phyloP scores from a whole-genome alignment of 2,113 vertebrate genomes.

The Hiodon tergisus region DNA sequence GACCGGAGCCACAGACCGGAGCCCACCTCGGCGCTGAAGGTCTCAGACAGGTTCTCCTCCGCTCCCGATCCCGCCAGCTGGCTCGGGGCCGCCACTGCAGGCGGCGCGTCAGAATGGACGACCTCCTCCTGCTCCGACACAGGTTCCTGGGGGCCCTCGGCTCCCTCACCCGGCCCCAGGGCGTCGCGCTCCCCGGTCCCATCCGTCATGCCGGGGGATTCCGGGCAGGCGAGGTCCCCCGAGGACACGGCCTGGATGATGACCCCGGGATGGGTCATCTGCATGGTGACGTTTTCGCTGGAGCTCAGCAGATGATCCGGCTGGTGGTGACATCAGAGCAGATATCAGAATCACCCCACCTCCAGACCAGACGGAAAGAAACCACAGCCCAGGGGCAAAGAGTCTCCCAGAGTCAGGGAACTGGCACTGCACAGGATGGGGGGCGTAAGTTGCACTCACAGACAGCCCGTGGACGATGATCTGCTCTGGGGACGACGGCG shows the following conservation, averaged over 20 bases:
- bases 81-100: slow-evolving; percentile 40
- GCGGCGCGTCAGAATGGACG: slow-evolving; percentile 49
- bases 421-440: too few relatives aligned
- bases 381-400: too few relatives aligned
- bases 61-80: slow-evolving; percentile 41
- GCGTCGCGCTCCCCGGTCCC: slow-evolving; percentile 64
- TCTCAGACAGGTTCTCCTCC: slow-evolving; percentile 53
- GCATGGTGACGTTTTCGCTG: slow-evolving; percentile 77
- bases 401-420: too few relatives aligned
- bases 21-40: slow-evolving; percentile 63
- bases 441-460: slow-evolving; percentile 56
- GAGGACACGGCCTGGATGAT: slow-evolving; percentile 90
- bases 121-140: slow-evolving; percentile 58
- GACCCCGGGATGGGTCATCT: slow-evolving; percentile 80
- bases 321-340: slow-evolving; percentile 44
- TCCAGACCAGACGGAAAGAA: too few relatives aligned
- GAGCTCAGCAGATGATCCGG: slow-evolving; percentile 82
- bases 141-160: slow-evolving; percentile 54
- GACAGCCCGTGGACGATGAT: slow-evolving; percentile 94
- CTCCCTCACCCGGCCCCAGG: slow-evolving; percentile 39
- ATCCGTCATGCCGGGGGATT: slow-evolving; percentile 72
- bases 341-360: too few relatives aligned
- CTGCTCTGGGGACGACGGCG: slow-evolving; percentile 88
- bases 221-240: slow-evolving; percentile 69
- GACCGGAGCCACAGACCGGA: too few relatives aligned